Evolutionary conservation across 1,140 invertebrate genomes (phyloP).

Genomic region (Kradibia gibbosae): DNA sequence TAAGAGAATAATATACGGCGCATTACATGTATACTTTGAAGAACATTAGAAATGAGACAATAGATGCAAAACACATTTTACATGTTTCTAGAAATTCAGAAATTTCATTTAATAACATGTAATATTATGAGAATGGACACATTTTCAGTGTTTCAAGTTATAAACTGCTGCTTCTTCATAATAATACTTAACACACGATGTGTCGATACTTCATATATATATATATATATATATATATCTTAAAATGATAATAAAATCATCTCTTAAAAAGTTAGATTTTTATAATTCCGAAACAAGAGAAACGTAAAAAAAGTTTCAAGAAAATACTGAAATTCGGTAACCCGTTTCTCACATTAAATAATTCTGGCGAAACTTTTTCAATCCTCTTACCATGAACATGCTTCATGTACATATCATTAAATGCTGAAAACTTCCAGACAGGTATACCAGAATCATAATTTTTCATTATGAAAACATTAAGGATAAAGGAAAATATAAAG

Average conservation of each 20-base stretch:
- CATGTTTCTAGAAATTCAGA: background rate
- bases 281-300: background rate
- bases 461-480: background rate
- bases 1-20: too few relatives aligned
- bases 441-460: background rate
- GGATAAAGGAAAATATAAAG: too few relatives aligned
- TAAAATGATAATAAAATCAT: background rate
- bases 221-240: background rate
- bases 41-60: too few relatives aligned
- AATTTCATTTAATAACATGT: background rate
- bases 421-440: background rate
- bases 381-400: constrained; percentile 1
- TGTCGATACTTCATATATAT: too few relatives aligned
- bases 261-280: background rate
- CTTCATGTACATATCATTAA: constrained; percentile 30
- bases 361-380: constrained; percentile 35
- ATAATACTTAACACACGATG: background rate
- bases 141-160: background rate
- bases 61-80: too few relatives aligned
- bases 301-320: constrained; percentile 20
- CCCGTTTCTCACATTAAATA: constrained; percentile 40
- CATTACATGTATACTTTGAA: too few relatives aligned
- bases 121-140: background rate
- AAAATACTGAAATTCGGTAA: constrained; percentile 40
- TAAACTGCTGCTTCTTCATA: background rate